Conservation (phyloP, 2,113 vertebrate genomes). For the Sylvia atricapilla region DNA sequence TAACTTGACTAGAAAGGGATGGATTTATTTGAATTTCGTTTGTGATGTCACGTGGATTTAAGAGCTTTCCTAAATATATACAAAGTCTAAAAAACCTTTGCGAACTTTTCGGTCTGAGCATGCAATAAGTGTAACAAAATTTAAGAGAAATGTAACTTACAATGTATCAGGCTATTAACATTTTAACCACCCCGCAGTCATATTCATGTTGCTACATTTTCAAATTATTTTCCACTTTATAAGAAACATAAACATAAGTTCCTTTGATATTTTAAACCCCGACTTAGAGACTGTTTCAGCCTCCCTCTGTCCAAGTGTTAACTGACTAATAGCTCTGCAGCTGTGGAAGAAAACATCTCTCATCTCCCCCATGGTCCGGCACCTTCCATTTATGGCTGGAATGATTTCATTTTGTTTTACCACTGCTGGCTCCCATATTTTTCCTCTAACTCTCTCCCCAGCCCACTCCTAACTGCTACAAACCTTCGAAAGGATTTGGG, state of each 20-base stretch:
- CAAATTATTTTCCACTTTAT: slow-evolving; percentile 51
- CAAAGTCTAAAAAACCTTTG: not conserved
- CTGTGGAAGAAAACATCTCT: slow-evolving; percentile 61
- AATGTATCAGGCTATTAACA: not conserved
- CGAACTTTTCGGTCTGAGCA: not conserved
- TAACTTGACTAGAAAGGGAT: slow-evolving; percentile 26
- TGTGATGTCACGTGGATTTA: not conserved
- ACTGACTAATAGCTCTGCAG: slow-evolving; percentile 59
- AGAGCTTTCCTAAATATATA: not conserved
- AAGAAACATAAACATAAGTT: slow-evolving; percentile 31
- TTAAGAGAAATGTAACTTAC: not conserved
- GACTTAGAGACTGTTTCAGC: slow-evolving; percentile 4
- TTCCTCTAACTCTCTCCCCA: not conserved
- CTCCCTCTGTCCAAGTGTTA: slow-evolving; percentile 34
- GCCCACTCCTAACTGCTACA: not conserved
- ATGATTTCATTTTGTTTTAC: slow-evolving; percentile 52
- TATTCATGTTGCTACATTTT: not conserved
- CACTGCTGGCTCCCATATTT: slow-evolving; percentile 34
- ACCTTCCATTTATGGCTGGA: slow-evolving; percentile 58
- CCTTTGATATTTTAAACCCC: slow-evolving; percentile 22
- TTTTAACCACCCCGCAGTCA: not conserved
- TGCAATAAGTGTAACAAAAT: not conserved
- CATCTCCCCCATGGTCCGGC: slow-evolving; percentile 38
- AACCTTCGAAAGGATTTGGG: slow-evolving; percentile 46
- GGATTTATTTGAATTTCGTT: slow-evolving; percentile 31